phyloP scores from a whole-genome alignment of 2,797 vertebrate genomes.

The Leucoraja ocellata region DNA sequence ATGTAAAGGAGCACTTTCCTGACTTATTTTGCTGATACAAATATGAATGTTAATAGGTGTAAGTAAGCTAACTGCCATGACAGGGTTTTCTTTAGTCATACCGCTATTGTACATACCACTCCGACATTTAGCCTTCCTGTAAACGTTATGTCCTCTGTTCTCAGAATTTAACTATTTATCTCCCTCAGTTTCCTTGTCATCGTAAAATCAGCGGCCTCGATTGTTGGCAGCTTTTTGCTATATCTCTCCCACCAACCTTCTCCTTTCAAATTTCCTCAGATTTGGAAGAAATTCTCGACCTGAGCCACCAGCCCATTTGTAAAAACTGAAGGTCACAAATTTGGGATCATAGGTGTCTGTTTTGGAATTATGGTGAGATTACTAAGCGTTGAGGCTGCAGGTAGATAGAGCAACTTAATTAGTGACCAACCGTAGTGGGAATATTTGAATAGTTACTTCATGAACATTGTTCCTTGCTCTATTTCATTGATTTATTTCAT shows the following conservation, averaged over 20 bases:
- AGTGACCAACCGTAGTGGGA: background rate
- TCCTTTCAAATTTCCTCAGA: background rate
- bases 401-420: background rate
- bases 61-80: constrained; percentile 10
- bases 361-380: background rate
- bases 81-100: background rate
- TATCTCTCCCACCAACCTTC: constrained; percentile 37
- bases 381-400: background rate
- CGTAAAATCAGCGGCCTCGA: constrained; percentile 30
- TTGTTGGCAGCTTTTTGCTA: constrained; percentile 40
- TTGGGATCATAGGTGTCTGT: background rate
- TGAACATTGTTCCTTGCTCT: background rate
- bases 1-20: background rate
- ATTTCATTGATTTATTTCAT: background rate
- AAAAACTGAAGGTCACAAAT: background rate
- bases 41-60: background rate
- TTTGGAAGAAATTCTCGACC: background rate
- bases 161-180: constrained; percentile 43
- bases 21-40: background rate
- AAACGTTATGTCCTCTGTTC: background rate
- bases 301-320: background rate
- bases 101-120: background rate
- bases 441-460: background rate
- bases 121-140: background rate
- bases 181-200: background rate